phyloP scores from a whole-genome alignment of 2,797 vertebrate genomes.

The Xenops minutus region DNA sequence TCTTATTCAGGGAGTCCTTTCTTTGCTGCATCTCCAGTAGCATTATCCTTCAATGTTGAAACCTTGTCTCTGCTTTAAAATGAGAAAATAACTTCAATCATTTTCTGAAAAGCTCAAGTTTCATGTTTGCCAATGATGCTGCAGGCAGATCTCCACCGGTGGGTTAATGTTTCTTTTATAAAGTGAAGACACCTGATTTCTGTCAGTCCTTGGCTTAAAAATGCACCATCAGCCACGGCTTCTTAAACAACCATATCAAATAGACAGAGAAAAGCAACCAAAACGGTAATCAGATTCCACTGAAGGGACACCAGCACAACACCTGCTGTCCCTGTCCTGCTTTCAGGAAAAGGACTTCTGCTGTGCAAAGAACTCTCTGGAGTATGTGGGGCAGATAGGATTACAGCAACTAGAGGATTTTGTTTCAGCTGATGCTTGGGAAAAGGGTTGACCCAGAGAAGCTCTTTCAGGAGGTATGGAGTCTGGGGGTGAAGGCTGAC shows the following conservation, averaged over 20 bases:
- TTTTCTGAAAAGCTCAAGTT: constrained; percentile 49
- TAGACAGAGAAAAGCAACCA: constrained; percentile 65
- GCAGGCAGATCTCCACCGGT: constrained; percentile 55
- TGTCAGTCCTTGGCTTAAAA: constrained; percentile 64
- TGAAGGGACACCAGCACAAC: constrained; percentile 40
- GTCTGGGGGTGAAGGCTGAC: background rate
- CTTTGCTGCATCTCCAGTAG: background rate
- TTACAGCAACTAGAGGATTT: constrained; percentile 33
- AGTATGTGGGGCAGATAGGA: constrained; percentile 2
- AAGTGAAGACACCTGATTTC: constrained; percentile 75
- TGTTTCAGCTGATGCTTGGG: constrained; percentile 49
- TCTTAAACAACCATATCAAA: constrained; percentile 63
- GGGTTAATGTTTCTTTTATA: constrained; percentile 72
- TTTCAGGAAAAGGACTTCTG: constrained; percentile 54
- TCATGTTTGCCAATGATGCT: constrained; percentile 59
- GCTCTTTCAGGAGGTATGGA: background rate
- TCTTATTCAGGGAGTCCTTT: background rate
- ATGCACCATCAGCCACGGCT: constrained; percentile 58
- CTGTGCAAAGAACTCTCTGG: constrained; percentile 14
- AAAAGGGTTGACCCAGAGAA: constrained; percentile 30
- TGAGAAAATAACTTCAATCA: background rate
- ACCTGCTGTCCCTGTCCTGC: constrained; percentile 43
- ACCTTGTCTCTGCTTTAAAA: constrained; percentile 31
- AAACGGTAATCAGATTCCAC: constrained; percentile 66
- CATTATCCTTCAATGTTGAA: constrained; percentile 20